Evolutionary conservation across 1,140 invertebrate species (phyloP), one percentile per base, ranked within the genome.

Genomic region (Sarcophaga peregrina): DNA sequence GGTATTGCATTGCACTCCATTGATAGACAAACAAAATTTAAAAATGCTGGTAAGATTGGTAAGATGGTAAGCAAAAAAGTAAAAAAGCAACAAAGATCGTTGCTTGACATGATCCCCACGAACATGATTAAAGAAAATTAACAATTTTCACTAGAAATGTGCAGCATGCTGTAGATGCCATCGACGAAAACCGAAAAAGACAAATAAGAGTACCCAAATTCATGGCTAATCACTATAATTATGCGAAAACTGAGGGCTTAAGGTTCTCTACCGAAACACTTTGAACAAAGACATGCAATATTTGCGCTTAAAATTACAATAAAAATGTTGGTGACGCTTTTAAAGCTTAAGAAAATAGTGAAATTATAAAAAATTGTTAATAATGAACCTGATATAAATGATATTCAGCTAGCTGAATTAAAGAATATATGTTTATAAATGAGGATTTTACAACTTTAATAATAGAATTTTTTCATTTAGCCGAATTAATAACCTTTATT

Each of bases 151-250:
- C 74, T n/a, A 76, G 47, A 7, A 76, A 10, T 8, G 62, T 8
- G 7, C 17, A 68, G n/a, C 17, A 68, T 20, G 17, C 7, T 9
- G 20, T 8, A 17, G 20, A 68, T 20, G 6, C 58, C 3, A 11
- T 6, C 7, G 11, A 11, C 5, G 5, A 75, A 75, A 75, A 47
- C 45, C 9, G 45, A 10, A 47, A 76, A n/a, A n/a, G n/a, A 50
- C 47, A 50, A 78, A 78, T 5, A 46, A 50, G 10, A 47, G 75
- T 76, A 46, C 48, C 74, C 74, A 48, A 76, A 76, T 17, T 48
- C 74, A 78, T 78, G 7, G 75, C 17, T 78, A 78, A 78, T 78
- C 47, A 78, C 50, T n/a, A 17, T 78, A 20, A 78, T 78, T 78
- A 78, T 78, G 47, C 47, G 75, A 78, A 78, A 68, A 68, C 62